phyloP scores from a whole-genome alignment of 1,140 invertebrate genomes.

The Rhyacophila brunnea region DNA sequence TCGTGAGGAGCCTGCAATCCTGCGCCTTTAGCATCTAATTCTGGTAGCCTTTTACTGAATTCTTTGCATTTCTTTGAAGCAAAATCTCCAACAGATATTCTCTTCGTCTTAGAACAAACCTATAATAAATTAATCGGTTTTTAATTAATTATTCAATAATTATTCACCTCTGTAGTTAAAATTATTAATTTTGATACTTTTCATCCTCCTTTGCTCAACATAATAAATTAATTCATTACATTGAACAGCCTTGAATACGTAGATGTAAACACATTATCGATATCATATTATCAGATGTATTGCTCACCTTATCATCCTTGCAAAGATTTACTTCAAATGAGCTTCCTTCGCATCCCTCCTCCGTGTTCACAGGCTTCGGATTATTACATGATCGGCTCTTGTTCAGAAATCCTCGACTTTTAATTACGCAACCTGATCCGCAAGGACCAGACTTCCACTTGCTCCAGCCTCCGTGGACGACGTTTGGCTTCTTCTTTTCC shows the following conservation, averaged over 20 bases:
- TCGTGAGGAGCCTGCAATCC: constrained; percentile 72
- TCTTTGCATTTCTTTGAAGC: constrained; percentile 62
- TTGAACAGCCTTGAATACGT: not conserved
- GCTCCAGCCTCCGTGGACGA: constrained; percentile 60
- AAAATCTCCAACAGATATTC: constrained; percentile 55
- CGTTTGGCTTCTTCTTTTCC: constrained; percentile 35
- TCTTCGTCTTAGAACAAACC: constrained; percentile 59
- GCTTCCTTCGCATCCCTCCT: constrained; percentile 60
- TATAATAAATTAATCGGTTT: too few relatives aligned
- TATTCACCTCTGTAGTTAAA: too few relatives aligned
- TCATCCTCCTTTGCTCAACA: too few relatives aligned
- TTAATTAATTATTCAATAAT: too few relatives aligned
- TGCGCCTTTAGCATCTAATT: constrained; percentile 60
- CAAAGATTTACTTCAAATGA: constrained; percentile 64
- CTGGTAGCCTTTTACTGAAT: constrained; percentile 58
- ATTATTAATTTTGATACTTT: too few relatives aligned
- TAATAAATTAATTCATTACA: too few relatives aligned
- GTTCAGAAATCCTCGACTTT: constrained; percentile 56
- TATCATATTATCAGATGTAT: not conserved
- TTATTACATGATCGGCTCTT: constrained; percentile 59
- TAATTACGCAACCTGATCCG: constrained; percentile 66
- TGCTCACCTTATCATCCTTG: constrained; percentile 59
- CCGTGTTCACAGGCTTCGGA: constrained; percentile 53
- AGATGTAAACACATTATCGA: not conserved
- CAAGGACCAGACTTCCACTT: constrained; percentile 62